Evolutionary conservation across 2,888 invertebrate species (phyloP), one percentile per base, ranked within the genome.

Genomic region (Morpho helenor): DNA sequence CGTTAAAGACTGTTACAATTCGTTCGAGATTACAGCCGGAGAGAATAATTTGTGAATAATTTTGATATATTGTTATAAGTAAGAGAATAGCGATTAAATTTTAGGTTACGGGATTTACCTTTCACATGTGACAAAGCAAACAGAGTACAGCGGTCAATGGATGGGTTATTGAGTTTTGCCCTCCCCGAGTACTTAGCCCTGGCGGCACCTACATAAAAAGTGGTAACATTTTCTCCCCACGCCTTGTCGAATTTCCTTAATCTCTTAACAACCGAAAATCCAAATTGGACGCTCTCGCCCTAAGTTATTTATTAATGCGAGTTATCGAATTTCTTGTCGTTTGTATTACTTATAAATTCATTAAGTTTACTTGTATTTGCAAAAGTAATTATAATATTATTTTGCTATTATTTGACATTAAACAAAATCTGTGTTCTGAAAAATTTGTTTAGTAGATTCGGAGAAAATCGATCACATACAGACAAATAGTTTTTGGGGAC

Each of bases 31-130:
- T 48, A 56, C 58, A 55, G 61, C 61, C 56, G 31, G 39, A 59
- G 45, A 65, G 52, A 48, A 52, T 59, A 61, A 54, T 57, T 58
- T 61, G 45, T 64, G 59, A 69, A 73, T 72, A 76, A 79, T 74
- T 67, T 64, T 69, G 64, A 68, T 69, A 68, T 70, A 74, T 74
- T 70, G 68, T 65, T 68, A 71, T 78, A 78, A 80, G 78, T 79
- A 82, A 78, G 79, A 77, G 71, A 78, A 79, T 78, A 80, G 79
- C 76, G 79, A 81, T 83, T 82, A 79, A 80, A 86, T 83, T 75
- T 82, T 82, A 74, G 67, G 73, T 75, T 72, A 72, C 67, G 66
- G 73, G 75, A 71, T 77, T 77, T 74, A 72, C 74, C 72, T 76
- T 79, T 79, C 80, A 77, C 73, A 77, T 73, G 74, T 70, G 76